Base-by-base conservation (phyloP, 2,113 vertebrate genomes). In the Dascyllus trimaculatus region DNA sequence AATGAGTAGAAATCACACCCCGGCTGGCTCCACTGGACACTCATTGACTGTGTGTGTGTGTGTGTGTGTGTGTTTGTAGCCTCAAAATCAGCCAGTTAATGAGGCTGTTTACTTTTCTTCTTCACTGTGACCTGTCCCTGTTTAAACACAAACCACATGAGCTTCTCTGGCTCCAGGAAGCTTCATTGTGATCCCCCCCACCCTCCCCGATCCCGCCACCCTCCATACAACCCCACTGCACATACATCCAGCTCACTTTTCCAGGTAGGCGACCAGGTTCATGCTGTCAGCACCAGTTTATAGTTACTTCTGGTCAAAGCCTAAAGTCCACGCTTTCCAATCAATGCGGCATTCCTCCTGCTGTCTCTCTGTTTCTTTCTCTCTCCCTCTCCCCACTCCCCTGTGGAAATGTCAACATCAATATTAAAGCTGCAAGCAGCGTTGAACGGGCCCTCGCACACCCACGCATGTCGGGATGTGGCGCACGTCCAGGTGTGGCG, bases 241-340 rank as follows among this genome's bases (percentile, higher is more conserved):
- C 61, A 62, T 71, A 51, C 60, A 48, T 69, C 38, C 67, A 13
- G 40, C 58, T 60, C 43, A 17, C 56, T 71, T 71, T 81, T 71
- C 64, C 48, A 81, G 72, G 69, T 69, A 32, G 53, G 68, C 35
- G 24, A 14, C 43, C 32, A 35, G 32, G 32, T 81, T 57, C 61
- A 84, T 22, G 65, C 54, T 60, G 79, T 72, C 60, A 78, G 24
- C 71, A 71, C 6, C 48, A 21, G 71, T 78, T 67, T 68, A 75
- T 18, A 70, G 71, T 53, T 43, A 73, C 46, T 61, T 11, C 79
- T 69, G 73, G 71, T 84, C 84, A 89, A 88, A 89, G 79, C 71
- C 73, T 87, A 85, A 92, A 91, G 87, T 91, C 87, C 87, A 88
- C 15, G 8, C 53, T 85, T 86, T 66, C 70, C 75, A 84, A 90